phyloP scores from a whole-genome alignment of 2,888 invertebrate species.

The Mesorhabditis spiculigera region DNA sequence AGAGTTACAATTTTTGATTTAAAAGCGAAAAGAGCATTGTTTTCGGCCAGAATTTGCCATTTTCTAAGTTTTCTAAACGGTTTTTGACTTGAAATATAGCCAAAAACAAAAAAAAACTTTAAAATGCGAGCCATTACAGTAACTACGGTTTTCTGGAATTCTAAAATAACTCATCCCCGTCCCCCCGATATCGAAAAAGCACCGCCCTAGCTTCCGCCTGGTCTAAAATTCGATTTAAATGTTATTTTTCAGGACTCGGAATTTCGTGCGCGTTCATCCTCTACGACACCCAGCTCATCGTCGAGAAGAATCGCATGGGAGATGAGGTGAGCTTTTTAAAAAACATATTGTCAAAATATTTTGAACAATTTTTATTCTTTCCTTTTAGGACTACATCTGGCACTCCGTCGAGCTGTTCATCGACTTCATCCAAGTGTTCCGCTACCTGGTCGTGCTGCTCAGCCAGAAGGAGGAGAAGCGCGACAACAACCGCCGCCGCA shows the following conservation, averaged over 20 bases:
- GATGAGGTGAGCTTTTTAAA: conserved; percentile 11
- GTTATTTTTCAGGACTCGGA: conserved; percentile 78
- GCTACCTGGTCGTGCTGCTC: conserved; percentile 80
- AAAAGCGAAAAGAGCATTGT: no score
- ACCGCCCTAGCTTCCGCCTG: no score
- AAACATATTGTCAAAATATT: conserved; percentile 69
- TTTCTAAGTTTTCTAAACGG: no score
- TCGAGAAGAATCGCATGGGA: conserved; percentile 41
- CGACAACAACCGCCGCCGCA: neutral
- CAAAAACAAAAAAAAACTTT: no score
- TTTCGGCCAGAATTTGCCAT: no score
- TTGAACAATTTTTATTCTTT: conserved; percentile 67
- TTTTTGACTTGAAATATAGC: no score
- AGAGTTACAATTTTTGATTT: no score
- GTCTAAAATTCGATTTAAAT: no score
- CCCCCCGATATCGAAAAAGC: no score
- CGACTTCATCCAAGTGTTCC: conserved; percentile 89
- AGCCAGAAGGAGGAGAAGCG: conserved; percentile 66
- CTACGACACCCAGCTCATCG: conserved; percentile 84
- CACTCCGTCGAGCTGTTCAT: conserved; percentile 80
- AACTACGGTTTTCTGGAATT: no score
- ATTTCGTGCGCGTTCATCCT: conserved; percentile 91
- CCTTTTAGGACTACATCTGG: conserved; percentile 75
- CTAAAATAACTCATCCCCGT: no score
- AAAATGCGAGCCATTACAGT: no score